Percentiles rank a stretch among this genome's conserved stretches.
Conservation (phyloP, 2,888 invertebrate species). For the Ormyrus pomaceus region DNA sequence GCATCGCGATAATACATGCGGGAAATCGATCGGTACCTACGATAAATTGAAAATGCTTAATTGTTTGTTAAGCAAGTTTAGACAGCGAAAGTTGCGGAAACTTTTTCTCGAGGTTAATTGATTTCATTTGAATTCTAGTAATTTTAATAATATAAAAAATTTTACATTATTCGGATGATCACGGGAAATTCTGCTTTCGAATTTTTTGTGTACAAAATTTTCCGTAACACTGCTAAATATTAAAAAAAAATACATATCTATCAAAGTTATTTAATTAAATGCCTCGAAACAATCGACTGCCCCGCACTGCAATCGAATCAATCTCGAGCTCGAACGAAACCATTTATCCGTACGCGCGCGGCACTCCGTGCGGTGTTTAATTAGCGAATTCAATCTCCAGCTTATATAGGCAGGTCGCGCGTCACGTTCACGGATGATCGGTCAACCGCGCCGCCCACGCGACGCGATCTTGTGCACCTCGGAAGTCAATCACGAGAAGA, state of each 20-base stretch:
- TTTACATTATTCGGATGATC: no score
- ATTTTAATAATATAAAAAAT: no score
- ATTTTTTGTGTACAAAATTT: no score
- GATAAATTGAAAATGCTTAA: conserved; percentile 34
- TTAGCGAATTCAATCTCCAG: conserved; percentile 45
- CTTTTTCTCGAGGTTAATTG: background rate
- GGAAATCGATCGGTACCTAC: conserved; percentile 83
- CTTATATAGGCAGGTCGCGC: conserved; percentile 25
- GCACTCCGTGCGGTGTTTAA: conserved; percentile 21
- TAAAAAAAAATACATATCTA: no score
- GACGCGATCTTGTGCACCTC: conserved; percentile 38
- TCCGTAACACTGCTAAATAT: no score
- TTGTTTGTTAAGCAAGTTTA: background rate
- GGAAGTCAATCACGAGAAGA: background rate
- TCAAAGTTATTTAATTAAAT: no score
- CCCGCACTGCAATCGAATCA: no score
- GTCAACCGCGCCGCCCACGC: conserved; percentile 53
- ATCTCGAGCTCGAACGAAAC: no score
- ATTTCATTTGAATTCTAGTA: background rate
- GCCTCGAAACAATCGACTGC: no score
- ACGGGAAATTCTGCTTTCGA: no score
- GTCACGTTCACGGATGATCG: conserved; percentile 55
- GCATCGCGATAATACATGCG: conserved; percentile 84
- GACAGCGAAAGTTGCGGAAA: background rate
- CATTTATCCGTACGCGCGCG: no score